Evolutionary conservation across 1,140 invertebrate genomes (phyloP).

Genomic region (Leptinotarsa undecemlineata): DNA sequence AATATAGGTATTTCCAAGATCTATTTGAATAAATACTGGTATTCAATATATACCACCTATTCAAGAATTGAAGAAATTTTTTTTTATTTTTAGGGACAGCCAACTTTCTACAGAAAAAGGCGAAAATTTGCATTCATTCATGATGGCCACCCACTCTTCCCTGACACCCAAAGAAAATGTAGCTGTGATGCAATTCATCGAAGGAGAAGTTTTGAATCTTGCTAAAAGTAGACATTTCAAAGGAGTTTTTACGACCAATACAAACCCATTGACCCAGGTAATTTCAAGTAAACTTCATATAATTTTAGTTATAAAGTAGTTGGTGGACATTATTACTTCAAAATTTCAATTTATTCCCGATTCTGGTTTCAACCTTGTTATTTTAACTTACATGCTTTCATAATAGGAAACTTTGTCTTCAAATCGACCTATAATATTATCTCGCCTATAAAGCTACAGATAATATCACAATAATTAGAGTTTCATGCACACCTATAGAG

Average conservation of each 20-base stretch:
- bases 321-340: background rate
- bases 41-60: too few relatives aligned
- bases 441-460: too few relatives aligned
- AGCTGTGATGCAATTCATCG: conserved; percentile 74
- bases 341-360: background rate
- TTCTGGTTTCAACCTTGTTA: conserved; percentile 4
- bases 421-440: too few relatives aligned
- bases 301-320: background rate
- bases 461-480: too few relatives aligned
- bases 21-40: too few relatives aligned
- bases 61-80: too few relatives aligned
- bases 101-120: conserved; percentile 68
- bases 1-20: too few relatives aligned
- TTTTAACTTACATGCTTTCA: background rate
- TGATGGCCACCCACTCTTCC: conserved; percentile 76
- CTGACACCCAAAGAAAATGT: conserved; percentile 75
- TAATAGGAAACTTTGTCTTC: too few relatives aligned
- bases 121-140: conserved; percentile 78
- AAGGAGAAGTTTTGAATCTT: conserved; percentile 70
- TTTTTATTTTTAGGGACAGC: conserved; percentile 39
- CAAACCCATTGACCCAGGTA: conserved; percentile 81
- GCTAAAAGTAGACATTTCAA: conserved; percentile 67
- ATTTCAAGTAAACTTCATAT: conserved; percentile 25
- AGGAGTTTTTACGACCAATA: conserved; percentile 84
- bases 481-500: too few relatives aligned